A percentile compares a stretch with the other conserved stretches of the same genome.
These are phyloP conservation scores for Calameuta idolon DNA, from an alignment of 2,888 invertebrate genomes.

Conservation along the genomic window DNA sequence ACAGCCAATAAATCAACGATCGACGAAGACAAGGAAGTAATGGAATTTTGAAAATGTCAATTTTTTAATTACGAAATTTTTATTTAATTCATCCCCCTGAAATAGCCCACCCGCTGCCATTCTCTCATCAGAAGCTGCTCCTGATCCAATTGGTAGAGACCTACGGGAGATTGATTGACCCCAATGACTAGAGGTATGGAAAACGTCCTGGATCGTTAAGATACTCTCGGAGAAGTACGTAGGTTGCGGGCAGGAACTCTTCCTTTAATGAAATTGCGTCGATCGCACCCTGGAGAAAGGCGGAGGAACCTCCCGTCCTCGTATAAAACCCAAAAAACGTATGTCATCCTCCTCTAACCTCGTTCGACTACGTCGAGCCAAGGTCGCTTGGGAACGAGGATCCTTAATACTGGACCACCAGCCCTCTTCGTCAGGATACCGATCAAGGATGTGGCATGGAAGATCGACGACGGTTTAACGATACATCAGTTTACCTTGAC, in stretches of 20 bases:
- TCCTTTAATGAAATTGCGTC: conserved; percentile 32
- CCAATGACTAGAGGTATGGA: conserved; percentile 19
- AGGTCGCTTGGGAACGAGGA: background rate
- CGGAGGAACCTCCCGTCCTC: background rate
- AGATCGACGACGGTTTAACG: background rate
- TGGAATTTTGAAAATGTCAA: background rate
- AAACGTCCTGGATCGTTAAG: conserved; percentile 24
- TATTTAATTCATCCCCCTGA: background rate
- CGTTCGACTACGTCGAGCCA: background rate
- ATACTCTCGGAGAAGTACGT: conserved; percentile 22
- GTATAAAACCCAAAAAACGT: conserved; percentile 12
- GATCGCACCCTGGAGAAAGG: conserved; percentile 9
- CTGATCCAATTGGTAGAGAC: background rate
- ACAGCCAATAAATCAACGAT: background rate
- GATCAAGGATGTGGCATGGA: background rate
- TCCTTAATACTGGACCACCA: background rate
- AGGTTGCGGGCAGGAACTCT: conserved; percentile 10
- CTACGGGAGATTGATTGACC: conserved; percentile 9
- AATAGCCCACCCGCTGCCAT: background rate
- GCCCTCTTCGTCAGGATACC: background rate
- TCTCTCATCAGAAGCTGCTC: background rate
- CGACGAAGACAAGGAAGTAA: background rate
- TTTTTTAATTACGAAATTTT: background rate
- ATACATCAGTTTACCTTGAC: background rate
- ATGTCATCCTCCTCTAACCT: conserved; percentile 18